A percentile compares a stretch with the other conserved stretches of the same genome.
These are phyloP conservation scores for Heliconius nattereri DNA, from an alignment of 1,140 invertebrate genomes.

Conservation along the genomic window DNA sequence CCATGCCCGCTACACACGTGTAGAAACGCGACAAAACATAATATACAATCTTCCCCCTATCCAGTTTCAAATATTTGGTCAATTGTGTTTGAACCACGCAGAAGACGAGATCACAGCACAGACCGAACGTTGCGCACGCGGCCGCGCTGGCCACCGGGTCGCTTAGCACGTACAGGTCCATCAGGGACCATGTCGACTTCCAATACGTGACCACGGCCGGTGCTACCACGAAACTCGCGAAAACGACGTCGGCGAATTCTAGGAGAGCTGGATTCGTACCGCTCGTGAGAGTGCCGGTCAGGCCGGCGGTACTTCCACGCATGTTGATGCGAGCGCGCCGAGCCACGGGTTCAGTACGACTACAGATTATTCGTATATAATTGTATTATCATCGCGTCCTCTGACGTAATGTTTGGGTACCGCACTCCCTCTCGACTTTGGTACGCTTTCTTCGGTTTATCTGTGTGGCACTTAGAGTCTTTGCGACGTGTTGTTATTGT, in stretches of 20 bases:
- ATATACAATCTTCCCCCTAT: constrained; percentile 85
- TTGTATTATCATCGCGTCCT: constrained; percentile 73
- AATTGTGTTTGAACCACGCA: constrained; percentile 85
- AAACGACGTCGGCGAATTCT: constrained; percentile 85
- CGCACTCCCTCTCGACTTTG: constrained; percentile 26
- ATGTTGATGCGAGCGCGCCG: constrained; percentile 69
- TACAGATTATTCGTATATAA: constrained; percentile 65
- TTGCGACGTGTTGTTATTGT: neutral
- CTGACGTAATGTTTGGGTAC: constrained; percentile 47
- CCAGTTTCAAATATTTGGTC: constrained; percentile 83
- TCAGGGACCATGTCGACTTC: constrained; percentile 91
- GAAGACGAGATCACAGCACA: constrained; percentile 85
- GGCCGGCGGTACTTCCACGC: constrained; percentile 83
- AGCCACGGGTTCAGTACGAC: constrained; percentile 55
- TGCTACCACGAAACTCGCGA: constrained; percentile 87
- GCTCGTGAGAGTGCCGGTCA: constrained; percentile 79
- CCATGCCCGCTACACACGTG: constrained; percentile 87
- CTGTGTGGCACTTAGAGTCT: neutral
- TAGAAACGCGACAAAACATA: constrained; percentile 88
- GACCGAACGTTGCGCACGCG: constrained; percentile 86
- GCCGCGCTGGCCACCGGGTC: constrained; percentile 82
- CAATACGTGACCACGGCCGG: constrained; percentile 92
- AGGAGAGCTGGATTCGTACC: constrained; percentile 83
- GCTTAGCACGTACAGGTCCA: constrained; percentile 86
- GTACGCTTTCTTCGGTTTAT: neutral